Conservation (phyloP, 1,140 invertebrate species). For the Eriocheir sinensis region DNA sequence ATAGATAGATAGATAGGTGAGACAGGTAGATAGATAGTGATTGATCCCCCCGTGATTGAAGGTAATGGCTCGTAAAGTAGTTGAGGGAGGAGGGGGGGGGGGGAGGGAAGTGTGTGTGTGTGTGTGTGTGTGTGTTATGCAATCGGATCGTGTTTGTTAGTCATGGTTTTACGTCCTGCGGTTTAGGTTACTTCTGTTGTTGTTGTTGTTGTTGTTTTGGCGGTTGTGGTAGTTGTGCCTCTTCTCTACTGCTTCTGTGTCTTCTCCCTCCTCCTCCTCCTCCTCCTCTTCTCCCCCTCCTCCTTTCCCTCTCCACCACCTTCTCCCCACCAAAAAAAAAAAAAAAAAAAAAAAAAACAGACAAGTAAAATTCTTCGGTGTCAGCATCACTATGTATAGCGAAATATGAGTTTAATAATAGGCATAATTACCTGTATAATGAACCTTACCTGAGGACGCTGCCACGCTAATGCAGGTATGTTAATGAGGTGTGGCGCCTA, state of each 20-base stretch:
- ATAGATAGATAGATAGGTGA: neutral
- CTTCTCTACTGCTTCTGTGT: no score
- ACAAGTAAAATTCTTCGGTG: no score
- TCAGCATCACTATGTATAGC: no score
- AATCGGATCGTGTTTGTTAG: neutral
- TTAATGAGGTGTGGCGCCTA: neutral
- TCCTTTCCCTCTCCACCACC: no score
- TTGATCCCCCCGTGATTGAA: neutral
- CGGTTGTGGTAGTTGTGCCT: neutral
- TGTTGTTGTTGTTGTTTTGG: neutral
- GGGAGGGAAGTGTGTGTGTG: neutral
- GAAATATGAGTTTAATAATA: neutral
- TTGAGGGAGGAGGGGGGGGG: neutral
- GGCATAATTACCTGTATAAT: neutral
- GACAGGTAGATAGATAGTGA: neutral
- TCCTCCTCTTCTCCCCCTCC: no score
- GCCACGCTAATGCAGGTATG: slow-evolving; percentile 7
- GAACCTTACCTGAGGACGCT: neutral
- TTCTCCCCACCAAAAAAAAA: no score
- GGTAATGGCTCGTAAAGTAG: neutral
- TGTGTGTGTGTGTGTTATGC: neutral
- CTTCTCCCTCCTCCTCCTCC: no score
- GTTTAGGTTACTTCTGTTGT: neutral
- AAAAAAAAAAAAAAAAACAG: no score
- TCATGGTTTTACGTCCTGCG: neutral